Conservation (phyloP, 2,113 vertebrate genomes). For the Morone chrysops region DNA sequence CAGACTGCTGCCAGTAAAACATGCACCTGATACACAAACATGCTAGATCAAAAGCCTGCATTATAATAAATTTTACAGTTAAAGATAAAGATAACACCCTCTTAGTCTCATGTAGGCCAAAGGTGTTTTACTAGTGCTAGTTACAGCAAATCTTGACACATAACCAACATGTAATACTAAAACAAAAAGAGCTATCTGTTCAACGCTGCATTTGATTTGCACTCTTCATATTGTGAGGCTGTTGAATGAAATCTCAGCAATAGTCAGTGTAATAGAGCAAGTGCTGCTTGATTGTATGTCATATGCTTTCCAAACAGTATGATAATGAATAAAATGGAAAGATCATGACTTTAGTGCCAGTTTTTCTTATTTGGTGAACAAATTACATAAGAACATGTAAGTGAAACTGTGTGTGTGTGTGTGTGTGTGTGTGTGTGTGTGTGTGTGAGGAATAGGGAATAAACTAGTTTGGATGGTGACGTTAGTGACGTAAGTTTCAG, state of each 20-base stretch:
- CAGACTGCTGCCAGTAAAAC: background rate
- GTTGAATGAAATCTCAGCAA: background rate
- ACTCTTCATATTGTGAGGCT: background rate
- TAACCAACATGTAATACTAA: background rate
- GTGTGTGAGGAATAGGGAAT: background rate
- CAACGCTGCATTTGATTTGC: background rate
- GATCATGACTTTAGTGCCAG: background rate
- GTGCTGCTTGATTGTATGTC: background rate
- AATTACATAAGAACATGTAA: background rate
- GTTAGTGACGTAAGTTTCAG: constrained; percentile 24
- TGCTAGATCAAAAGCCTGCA: constrained; percentile 17
- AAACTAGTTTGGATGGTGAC: background rate
- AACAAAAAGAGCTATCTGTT: background rate
- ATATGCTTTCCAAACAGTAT: constrained; percentile 4
- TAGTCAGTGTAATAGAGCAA: background rate
- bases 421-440: background rate
- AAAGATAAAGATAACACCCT: background rate
- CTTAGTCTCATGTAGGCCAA: background rate
- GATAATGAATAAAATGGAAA: constrained; percentile 17
- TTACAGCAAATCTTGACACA: background rate
- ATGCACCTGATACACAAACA: background rate
- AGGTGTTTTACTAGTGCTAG: background rate
- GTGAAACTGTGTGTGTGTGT: constrained; percentile 22
- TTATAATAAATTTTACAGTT: background rate
- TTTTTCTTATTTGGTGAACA: background rate